A percentile compares a stretch with the other conserved stretches of the same genome.
Conservation (phyloP, 2,888 invertebrate species). For the Hirtodrosophila trivittata region DNA sequence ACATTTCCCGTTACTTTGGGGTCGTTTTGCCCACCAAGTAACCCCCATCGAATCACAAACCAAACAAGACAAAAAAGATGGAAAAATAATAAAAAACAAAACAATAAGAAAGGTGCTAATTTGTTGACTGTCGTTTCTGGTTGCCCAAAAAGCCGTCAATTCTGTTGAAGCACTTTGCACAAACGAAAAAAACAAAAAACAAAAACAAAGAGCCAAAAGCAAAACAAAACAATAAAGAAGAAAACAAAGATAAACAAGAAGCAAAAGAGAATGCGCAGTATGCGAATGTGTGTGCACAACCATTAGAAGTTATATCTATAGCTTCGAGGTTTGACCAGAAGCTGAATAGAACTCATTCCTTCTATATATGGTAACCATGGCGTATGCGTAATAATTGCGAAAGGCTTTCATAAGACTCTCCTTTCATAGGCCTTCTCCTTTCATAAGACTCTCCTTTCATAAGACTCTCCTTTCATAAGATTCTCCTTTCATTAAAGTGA, state of each 20-base stretch:
- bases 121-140: constrained; percentile 35
- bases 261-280: constrained; percentile 6
- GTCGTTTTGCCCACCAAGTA: not conserved
- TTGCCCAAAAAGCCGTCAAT: constrained; percentile 24
- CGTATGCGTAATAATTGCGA: no score
- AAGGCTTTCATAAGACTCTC: no score
- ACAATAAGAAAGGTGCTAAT: constrained; percentile 37
- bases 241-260: not conserved
- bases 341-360: no score
- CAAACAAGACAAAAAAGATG: not conserved
- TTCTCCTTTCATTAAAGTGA: no score
- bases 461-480: no score
- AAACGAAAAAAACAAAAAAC: constrained; percentile 1
- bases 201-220: not conserved
- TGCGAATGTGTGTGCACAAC: not conserved
- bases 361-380: no score
- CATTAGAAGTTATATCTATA: no score
- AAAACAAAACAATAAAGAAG: not conserved
- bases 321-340: no score
- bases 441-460: no score
- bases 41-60: not conserved
- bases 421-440: no score
- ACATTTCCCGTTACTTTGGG: constrained; percentile 14
- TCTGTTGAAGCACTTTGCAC: constrained; percentile 25
- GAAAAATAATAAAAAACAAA: constrained; percentile 9